Conservation (phyloP, 2,113 vertebrate species). For the Calidris pugnax region DNA sequence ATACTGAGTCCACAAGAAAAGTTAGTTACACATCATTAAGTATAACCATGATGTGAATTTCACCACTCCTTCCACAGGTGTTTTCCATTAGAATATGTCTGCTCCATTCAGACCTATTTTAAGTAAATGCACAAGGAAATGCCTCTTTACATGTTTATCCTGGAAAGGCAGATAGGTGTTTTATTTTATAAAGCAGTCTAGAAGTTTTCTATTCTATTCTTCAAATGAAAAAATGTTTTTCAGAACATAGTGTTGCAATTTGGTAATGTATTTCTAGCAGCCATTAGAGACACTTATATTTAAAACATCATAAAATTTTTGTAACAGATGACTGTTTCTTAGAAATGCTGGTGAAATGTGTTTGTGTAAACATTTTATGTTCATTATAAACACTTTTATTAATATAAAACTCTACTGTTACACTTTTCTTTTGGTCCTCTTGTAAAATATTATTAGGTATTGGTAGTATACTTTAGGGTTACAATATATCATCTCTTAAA, state of each 20-base stretch:
- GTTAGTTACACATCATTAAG: not conserved
- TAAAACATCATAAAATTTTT: not conserved
- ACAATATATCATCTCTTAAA: not conserved
- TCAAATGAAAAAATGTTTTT: constrained; percentile 43
- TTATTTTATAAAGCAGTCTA: constrained; percentile 11
- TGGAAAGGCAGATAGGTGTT: constrained; percentile 29
- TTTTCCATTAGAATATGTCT: constrained; percentile 59
- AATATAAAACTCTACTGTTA: not conserved
- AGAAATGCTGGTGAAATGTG: not conserved
- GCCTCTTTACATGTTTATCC: constrained; percentile 37
- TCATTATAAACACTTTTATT: not conserved
- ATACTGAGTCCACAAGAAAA: not conserved
- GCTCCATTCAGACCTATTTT: constrained; percentile 34
- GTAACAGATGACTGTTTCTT: not conserved
- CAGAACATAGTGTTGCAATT: not conserved
- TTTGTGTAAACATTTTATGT: not conserved
- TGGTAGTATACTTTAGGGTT: not conserved
- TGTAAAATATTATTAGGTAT: not conserved
- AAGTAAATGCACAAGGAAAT: constrained; percentile 59
- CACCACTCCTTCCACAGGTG: constrained; percentile 8
- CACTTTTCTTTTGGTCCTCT: not conserved
- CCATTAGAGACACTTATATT: not conserved
- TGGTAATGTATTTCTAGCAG: constrained; percentile 24
- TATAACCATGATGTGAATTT: constrained; percentile 12
- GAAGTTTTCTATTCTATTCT: constrained; percentile 33